These are phyloP conservation scores for Nettapus auritus DNA, from an alignment of 2,113 vertebrate genomes.

Conservation along the genomic window DNA sequence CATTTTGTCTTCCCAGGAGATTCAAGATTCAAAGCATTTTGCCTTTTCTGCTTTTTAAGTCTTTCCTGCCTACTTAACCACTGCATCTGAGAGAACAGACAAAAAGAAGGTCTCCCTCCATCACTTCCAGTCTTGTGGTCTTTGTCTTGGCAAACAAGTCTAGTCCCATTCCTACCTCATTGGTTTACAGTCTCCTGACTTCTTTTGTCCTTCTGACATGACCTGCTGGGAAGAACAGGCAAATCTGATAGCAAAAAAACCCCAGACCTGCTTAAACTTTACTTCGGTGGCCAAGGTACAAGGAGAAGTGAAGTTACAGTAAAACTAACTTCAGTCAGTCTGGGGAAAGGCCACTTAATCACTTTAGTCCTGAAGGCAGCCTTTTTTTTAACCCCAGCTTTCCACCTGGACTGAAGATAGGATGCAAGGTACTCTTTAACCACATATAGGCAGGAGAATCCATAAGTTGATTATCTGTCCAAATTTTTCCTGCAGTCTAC, in stretches of 20 bases:
- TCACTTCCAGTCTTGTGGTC: background rate
- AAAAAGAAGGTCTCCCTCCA: background rate
- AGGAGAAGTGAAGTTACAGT: background rate
- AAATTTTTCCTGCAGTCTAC: background rate
- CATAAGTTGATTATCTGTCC: background rate
- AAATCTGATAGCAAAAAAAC: background rate
- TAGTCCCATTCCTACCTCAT: background rate
- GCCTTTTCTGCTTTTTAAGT: background rate
- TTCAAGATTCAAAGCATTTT: background rate
- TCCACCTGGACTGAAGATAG: background rate
- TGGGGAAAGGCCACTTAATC: background rate
- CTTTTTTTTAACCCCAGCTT: background rate
- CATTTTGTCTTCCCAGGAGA: background rate
- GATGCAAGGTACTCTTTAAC: background rate
- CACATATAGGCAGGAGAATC: background rate
- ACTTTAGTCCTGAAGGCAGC: background rate
- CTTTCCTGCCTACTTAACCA: background rate
- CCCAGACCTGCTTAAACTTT: background rate
- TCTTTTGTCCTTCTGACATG: background rate
- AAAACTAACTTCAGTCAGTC: background rate
- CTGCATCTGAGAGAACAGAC: background rate
- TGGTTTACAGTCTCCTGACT: background rate
- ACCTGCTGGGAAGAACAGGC: background rate
- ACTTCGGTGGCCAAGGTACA: background rate
- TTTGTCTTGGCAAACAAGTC: background rate